Base-by-base conservation (phyloP, 2,888 invertebrate species). In the Lamellibrachia satsuma region DNA sequence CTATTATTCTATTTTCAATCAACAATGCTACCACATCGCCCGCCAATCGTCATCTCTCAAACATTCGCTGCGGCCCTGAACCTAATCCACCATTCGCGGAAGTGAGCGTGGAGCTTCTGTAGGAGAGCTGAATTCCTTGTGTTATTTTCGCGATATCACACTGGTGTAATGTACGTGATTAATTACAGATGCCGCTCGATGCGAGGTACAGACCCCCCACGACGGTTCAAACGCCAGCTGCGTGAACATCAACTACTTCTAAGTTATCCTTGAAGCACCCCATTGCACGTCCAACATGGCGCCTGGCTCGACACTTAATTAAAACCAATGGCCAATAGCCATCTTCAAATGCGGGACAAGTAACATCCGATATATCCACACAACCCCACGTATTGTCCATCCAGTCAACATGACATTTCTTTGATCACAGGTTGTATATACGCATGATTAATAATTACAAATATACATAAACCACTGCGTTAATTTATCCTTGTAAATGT, bases 1-100 rank as follows among this genome's bases (percentile, higher is more conserved):
- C 6, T 6, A 22, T 75, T 75, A 75, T n/a, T n/a, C 22, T 22
- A 55, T 55, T 55, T 7, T 55, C 39, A 39, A 39, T 55, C 55
- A 22, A 75, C 75, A n/a, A 15, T 75, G 22, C 75, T 22, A 22
- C 75, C 2, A 22, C 2, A 75, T 75, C 22, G 22, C 75, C 75
- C 6, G n/a, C 75, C 75, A 75, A 75, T 75, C 75, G 1, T n/a
- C 75, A 22, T 22, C 75, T 75, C 75, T 6, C 75, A 0, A 75
- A 75, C 75, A 75, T 75, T 75, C n/a, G 75, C 75, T 15, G 75
- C 75, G 75, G 75, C 22, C 75, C 75, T 75, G 75, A 75, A 75
- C 75, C 22, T n/a, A 75, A 22, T 0, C 22, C 75, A n/a, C 75
- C n/a, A 15, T 22, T 22, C 15, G 22, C 75, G 75, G 22, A 39